Percentiles rank a stretch among this genome's conserved stretches.
These are phyloP conservation scores for Herpailurus yagouaroundi DNA, from an alignment of 2,113 vertebrate genomes.

Conservation along the genomic window DNA sequence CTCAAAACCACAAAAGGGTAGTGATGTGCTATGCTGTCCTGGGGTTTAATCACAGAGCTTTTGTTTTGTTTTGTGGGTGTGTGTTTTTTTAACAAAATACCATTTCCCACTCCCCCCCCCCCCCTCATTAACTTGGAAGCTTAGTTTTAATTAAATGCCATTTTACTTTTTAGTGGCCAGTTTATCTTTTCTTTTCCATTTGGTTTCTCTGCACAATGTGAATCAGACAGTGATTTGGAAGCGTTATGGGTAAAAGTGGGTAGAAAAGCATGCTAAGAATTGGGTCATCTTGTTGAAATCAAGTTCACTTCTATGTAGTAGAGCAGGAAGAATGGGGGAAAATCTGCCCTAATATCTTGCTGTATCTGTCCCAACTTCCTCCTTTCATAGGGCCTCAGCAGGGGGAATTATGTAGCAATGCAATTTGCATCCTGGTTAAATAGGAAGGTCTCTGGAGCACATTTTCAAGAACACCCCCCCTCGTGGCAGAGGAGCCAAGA, in stretches of 20 bases:
- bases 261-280: constrained; percentile 47
- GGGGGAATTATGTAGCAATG: background rate
- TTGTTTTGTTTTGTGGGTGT: background rate
- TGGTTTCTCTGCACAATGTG: background rate
- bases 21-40: background rate
- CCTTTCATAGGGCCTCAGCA: background rate
- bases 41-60: background rate
- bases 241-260: background rate
- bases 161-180: constrained; percentile 10
- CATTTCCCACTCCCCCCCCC: background rate
- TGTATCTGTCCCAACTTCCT: background rate
- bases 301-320: background rate
- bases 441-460: background rate
- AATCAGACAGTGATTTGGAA: constrained; percentile 13
- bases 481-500: background rate
- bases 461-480: background rate
- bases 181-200: background rate
- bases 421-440: background rate
- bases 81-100: background rate
- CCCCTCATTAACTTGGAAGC: background rate
- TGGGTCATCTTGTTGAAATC: constrained; percentile 32
- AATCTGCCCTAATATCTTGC: background rate
- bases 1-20: background rate
- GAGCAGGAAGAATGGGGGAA: background rate
- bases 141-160: constrained; percentile 59